Conservation (phyloP, 2,797 vertebrate species). For the Philypnodon macrostomus region DNA sequence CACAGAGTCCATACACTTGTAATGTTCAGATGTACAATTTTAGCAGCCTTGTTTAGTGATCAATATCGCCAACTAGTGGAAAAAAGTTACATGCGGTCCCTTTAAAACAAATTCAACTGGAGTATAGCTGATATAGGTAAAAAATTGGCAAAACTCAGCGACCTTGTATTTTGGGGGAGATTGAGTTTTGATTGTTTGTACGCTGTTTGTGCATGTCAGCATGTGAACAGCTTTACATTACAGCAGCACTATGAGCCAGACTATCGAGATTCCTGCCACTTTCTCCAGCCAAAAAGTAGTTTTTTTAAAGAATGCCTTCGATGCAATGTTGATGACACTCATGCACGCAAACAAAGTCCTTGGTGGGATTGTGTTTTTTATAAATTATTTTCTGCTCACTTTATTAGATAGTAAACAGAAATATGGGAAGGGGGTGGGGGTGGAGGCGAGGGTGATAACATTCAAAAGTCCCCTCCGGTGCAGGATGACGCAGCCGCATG, state of each 20-base stretch:
- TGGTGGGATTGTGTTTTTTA: conserved; percentile 5
- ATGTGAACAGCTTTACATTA: too few relatives aligned
- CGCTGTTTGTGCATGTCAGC: too few relatives aligned
- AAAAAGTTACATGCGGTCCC: too few relatives aligned
- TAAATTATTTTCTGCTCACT: conserved; percentile 7
- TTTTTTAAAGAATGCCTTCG: background rate
- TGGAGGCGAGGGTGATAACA: conserved; percentile 17
- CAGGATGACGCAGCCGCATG: background rate
- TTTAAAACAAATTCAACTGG: too few relatives aligned
- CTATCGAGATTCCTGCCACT: background rate
- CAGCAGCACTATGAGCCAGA: background rate
- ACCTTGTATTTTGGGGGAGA: too few relatives aligned
- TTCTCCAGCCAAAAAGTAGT: background rate
- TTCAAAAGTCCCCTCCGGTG: conserved; percentile 10
- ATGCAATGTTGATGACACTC: background rate
- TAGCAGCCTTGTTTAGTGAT: too few relatives aligned
- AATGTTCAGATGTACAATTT: too few relatives aligned
- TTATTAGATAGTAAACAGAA: conserved; percentile 23
- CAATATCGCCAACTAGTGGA: too few relatives aligned
- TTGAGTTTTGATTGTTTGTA: too few relatives aligned
- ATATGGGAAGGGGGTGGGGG: conserved; percentile 1
- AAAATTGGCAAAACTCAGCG: too few relatives aligned
- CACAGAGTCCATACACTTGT: too few relatives aligned
- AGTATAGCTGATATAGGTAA: too few relatives aligned
- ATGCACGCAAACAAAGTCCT: conserved; percentile 1